Evolutionary conservation across 2,797 vertebrate genomes (phyloP).

Genomic region (Ambastaia sidthimunki): DNA sequence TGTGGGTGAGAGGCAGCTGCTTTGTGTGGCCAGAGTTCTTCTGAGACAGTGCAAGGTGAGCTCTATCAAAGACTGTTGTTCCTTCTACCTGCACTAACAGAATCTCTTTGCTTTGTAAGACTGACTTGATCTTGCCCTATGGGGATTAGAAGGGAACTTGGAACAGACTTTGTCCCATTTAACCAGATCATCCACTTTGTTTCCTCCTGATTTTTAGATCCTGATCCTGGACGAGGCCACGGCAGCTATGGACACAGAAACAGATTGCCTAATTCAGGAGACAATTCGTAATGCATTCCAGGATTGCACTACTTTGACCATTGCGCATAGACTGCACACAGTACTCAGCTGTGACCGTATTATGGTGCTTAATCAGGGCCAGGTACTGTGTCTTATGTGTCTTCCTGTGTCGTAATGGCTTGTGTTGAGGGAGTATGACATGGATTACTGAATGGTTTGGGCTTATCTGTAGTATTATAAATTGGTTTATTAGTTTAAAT

Average conservation of each 20-base stretch:
- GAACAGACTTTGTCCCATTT: background rate
- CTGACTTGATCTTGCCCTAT: slow-evolving; percentile 63
- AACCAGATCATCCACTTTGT: background rate
- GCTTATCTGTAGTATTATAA: too few relatives aligned
- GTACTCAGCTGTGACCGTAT: slow-evolving; percentile 91
- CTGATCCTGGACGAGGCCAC: slow-evolving; percentile 93
- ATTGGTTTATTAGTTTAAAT: too few relatives aligned
- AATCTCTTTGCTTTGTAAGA: background rate
- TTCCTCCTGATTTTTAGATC: slow-evolving; percentile 68
- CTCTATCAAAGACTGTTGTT: background rate
- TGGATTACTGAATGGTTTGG: too few relatives aligned
- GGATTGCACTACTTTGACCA: slow-evolving; percentile 91
- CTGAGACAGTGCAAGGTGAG: slow-evolving; percentile 88
- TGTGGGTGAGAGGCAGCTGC: slow-evolving; percentile 88
- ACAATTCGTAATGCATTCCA: slow-evolving; percentile 89
- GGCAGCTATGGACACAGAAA: slow-evolving; percentile 91
- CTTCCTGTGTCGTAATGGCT: background rate
- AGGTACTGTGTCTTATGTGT: slow-evolving; percentile 78
- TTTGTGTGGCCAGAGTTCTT: slow-evolving; percentile 87
- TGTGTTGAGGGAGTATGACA: too few relatives aligned
- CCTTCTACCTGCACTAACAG: background rate
- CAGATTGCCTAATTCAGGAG: slow-evolving; percentile 90
- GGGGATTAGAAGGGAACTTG: slow-evolving; percentile 59
- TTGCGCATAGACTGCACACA: slow-evolving; percentile 89
- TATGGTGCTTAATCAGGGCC: slow-evolving; percentile 92